Evolutionary conservation across 2,797 vertebrate species (phyloP), one percentile per base, ranked within the genome.

Genomic region (Urosaurus nigricauda): DNA sequence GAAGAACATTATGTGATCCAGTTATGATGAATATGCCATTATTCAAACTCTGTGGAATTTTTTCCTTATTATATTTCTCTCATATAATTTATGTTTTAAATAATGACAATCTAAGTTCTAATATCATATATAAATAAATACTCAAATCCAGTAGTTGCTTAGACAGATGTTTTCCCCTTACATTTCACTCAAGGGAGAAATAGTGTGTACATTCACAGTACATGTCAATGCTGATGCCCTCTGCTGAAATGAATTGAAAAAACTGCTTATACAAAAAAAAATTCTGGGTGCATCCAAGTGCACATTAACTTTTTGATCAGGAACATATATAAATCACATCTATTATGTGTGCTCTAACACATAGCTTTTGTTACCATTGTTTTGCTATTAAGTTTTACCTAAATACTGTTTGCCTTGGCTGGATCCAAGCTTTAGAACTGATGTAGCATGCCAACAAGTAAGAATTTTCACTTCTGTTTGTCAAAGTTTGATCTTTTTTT

Each of bases 331-430:
- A 82, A 71, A 82, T 84, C 74, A 84, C 26, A 90, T 40, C 21
- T 86, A 53, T 87, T 83, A 3, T 86, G 92, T 87, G 70, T 93
- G 79, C 51, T 83, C 58, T 1, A 0, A 65, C 70, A 24, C 26
- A 63, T 73, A 51, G 29, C 47, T 37, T 58, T 68, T 77, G 73
- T 85, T 70, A 89, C 79, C 75, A 85, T 80, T 70, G 87, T 47
- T 80, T 90, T 79, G 75, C 82, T 94, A 51, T 81, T 88, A 32
- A 26, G 35, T 92, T 65, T 91, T 89, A 90, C 90, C 17, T 79
- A 85, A 91, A 87, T 90, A 0, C 16, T 91, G 84, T 87, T 83
- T 63, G 60, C 79, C 87, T 95, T 96, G 93, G 84, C 93, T 85
- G 87, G 91, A 51, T 84, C 81, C 91, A 94, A 90, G 92, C 73